phyloP scores from a whole-genome alignment of 2,797 vertebrate species.

The Microchirus variegatus region DNA sequence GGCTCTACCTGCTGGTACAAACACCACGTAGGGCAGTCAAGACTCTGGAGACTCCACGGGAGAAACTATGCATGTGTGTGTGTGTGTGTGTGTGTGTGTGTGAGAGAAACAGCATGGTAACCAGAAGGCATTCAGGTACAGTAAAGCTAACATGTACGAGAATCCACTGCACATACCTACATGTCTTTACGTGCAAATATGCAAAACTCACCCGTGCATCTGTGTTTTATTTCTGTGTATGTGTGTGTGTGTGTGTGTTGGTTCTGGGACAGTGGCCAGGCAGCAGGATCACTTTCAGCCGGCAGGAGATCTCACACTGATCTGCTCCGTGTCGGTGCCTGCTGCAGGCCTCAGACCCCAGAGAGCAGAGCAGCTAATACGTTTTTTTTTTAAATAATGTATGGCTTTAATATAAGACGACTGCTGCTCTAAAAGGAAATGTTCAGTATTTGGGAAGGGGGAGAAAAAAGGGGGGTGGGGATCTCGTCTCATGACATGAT shows the following conservation, averaged over 20 bases:
- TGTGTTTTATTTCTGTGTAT: conserved; percentile 31
- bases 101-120: conserved; percentile 16
- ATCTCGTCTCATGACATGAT: conserved; percentile 50
- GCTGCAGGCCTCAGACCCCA: conserved; percentile 55
- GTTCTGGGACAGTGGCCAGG: conserved; percentile 68
- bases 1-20: conserved; percentile 61
- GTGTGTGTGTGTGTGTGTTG: conserved; percentile 41
- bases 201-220: not conserved
- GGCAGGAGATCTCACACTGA: conserved; percentile 73
- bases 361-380: conserved; percentile 45
- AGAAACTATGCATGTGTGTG: conserved; percentile 19
- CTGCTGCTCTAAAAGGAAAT: conserved; percentile 34
- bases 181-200: conserved; percentile 5
- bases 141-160: conserved; percentile 13
- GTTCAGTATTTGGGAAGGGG: not conserved
- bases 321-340: conserved; percentile 52
- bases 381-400: conserved; percentile 30
- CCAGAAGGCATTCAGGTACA: conserved; percentile 10
- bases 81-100: not conserved
- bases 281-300: conserved; percentile 67
- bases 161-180: not conserved
- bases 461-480: not conserved
- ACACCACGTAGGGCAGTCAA: conserved; percentile 31
- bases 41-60: conserved; percentile 16
- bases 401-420: conserved; percentile 57